Conservation (phyloP, 1,140 invertebrate species). For the Rhizoglyphus robini region DNA sequence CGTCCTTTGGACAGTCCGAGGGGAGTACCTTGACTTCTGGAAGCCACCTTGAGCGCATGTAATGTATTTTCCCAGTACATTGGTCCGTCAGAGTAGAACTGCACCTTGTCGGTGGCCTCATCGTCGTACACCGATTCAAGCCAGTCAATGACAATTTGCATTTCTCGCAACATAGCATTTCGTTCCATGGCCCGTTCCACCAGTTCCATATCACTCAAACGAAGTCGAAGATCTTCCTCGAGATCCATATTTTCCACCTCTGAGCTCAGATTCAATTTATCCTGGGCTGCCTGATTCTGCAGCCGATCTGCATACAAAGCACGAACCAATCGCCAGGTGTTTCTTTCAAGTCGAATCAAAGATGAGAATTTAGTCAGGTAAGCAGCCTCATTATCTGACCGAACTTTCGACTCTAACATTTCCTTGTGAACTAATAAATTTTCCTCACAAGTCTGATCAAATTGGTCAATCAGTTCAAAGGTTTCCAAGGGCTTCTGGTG, state of each 20-base stretch:
- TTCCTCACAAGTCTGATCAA: slow-evolving; percentile 3
- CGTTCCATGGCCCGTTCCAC: slow-evolving; percentile 45
- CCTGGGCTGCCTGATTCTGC: slow-evolving; percentile 21
- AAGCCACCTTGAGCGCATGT: slow-evolving; percentile 13
- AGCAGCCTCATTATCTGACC: background rate
- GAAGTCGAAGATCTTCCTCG: slow-evolving; percentile 32
- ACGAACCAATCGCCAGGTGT: slow-evolving; percentile 68
- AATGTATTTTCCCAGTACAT: slow-evolving; percentile 24
- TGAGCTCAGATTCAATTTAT: slow-evolving; percentile 18
- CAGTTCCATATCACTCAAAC: slow-evolving; percentile 47
- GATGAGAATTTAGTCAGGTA: slow-evolving; percentile 5
- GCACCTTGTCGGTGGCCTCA: slow-evolving; percentile 40
- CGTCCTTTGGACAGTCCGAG: background rate
- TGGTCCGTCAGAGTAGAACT: slow-evolving; percentile 42
- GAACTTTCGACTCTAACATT: background rate
- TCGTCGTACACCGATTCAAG: slow-evolving; percentile 62
- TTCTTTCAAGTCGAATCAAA: slow-evolving; percentile 47
- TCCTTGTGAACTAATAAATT: background rate
- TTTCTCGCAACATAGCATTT: slow-evolving; percentile 51
- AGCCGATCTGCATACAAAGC: slow-evolving; percentile 60
- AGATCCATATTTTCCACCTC: slow-evolving; percentile 36
- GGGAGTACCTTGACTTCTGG: background rate
- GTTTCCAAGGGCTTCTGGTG: background rate
- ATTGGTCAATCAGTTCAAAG: background rate
- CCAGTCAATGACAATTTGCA: slow-evolving; percentile 81